These are phyloP conservation scores for Trachelus tabidus DNA, from an alignment of 2,888 invertebrate genomes.

Conservation along the genomic window DNA sequence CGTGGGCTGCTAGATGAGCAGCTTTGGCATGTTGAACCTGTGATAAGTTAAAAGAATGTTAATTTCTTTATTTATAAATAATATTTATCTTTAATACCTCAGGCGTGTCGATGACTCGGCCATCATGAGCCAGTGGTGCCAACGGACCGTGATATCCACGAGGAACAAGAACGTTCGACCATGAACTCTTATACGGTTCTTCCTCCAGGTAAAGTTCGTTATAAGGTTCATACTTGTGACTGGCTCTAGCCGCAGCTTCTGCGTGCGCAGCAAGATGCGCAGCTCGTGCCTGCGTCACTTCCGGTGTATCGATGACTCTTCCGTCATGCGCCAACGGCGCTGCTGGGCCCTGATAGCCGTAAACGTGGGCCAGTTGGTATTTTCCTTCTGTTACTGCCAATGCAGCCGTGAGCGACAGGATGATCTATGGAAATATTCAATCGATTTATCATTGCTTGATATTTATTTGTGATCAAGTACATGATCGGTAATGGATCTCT, in stretches of 20 bases:
- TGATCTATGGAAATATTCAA: background rate
- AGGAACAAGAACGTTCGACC: conserved; percentile 2
- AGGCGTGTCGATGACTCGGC: conserved; percentile 40
- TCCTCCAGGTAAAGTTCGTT: background rate
- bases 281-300: conserved; percentile 44
- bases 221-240: background rate
- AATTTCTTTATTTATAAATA: background rate
- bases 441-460: background rate
- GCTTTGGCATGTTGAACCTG: conserved; percentile 66
- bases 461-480: background rate
- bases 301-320: conserved; percentile 52
- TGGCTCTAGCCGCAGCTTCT: conserved; percentile 33
- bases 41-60: background rate
- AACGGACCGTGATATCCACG: conserved; percentile 29
- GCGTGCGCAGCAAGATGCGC: conserved; percentile 44
- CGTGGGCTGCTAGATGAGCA: conserved; percentile 62
- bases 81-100: conserved; percentile 35
- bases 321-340: conserved; percentile 51
- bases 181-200: conserved; percentile 9
- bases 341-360: conserved; percentile 44
- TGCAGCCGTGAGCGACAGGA: background rate
- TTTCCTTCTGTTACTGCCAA: conserved; percentile 1
- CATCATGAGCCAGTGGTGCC: conserved; percentile 40
- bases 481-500: background rate
- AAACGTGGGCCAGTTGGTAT: conserved; percentile 14